These are phyloP conservation scores for Apamea monoglypha DNA, from an alignment of 2,888 invertebrate genomes.

Conservation along the genomic window DNA sequence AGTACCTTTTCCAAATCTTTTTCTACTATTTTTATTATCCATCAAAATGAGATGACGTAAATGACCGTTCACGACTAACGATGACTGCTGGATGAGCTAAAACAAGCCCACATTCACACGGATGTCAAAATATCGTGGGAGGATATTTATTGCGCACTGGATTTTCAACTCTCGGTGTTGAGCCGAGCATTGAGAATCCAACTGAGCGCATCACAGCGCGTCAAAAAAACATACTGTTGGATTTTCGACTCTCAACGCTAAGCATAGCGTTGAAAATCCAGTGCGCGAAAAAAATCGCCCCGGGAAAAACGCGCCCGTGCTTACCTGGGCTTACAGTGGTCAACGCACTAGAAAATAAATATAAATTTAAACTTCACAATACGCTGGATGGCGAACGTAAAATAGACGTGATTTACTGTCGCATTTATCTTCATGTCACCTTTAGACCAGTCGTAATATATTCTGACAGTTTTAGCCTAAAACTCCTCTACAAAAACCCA, in stretches of 20 bases:
- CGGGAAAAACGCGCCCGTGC: neutral
- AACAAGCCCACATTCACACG: neutral
- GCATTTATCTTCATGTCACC: conserved; percentile 24
- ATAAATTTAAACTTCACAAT: conserved; percentile 14
- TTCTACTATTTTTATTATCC: neutral
- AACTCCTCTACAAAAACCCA: conserved; percentile 38
- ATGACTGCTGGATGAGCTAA: neutral
- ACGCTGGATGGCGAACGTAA: neutral
- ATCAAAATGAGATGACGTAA: neutral
- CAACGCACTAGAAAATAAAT: conserved; percentile 16
- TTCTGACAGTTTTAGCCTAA: conserved; percentile 36
- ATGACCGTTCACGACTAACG: neutral
- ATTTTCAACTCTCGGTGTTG: neutral
- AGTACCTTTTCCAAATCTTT: neutral
- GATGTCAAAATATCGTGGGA: neutral
- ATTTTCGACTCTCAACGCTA: neutral
- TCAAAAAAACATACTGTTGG: neutral
- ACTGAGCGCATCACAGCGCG: neutral
- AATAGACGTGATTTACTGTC: conserved; percentile 33
- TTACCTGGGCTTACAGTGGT: neutral
- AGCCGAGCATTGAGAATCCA: neutral
- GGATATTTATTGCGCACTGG: neutral
- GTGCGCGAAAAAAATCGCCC: neutral
- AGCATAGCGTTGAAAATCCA: neutral
- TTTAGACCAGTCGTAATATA: conserved; percentile 34